These are phyloP conservation scores for Mactromeris polynyma DNA, from an alignment of 2,888 invertebrate species.

Conservation along the genomic window DNA sequence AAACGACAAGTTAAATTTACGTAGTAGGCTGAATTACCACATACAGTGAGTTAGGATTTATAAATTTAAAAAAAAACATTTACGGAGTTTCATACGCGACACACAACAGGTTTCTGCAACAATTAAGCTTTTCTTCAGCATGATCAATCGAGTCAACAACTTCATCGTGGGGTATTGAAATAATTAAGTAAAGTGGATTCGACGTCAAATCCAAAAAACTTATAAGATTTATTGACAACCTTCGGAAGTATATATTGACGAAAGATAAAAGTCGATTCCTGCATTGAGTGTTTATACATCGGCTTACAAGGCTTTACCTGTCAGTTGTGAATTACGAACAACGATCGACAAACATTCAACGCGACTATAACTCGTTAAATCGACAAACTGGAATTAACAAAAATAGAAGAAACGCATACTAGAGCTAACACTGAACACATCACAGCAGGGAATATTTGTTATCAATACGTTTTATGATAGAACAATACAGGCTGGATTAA, in stretches of 20 bases:
- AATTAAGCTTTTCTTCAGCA: not conserved
- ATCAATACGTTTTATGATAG: not conserved
- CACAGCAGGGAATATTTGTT: not conserved
- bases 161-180: not conserved
- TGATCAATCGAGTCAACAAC: not conserved
- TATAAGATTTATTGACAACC: conserved; percentile 2
- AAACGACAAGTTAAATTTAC: not conserved
- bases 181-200: conserved; percentile 7
- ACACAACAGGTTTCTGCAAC: not conserved
- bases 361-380: not conserved
- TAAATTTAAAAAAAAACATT: not conserved
- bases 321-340: not conserved
- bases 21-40: not conserved
- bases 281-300: not conserved
- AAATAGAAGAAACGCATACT: not conserved
- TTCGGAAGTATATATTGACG: not conserved
- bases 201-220: conserved; percentile 3
- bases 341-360: not conserved
- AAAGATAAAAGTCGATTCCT: conserved; percentile 10
- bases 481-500: not conserved
- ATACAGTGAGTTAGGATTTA: not conserved
- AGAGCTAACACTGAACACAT: not conserved
- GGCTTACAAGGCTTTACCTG: not conserved
- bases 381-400: not conserved
- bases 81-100: not conserved